Base-by-base conservation (phyloP, 1,140 invertebrate genomes). In the Coenobita brevimanus region DNA sequence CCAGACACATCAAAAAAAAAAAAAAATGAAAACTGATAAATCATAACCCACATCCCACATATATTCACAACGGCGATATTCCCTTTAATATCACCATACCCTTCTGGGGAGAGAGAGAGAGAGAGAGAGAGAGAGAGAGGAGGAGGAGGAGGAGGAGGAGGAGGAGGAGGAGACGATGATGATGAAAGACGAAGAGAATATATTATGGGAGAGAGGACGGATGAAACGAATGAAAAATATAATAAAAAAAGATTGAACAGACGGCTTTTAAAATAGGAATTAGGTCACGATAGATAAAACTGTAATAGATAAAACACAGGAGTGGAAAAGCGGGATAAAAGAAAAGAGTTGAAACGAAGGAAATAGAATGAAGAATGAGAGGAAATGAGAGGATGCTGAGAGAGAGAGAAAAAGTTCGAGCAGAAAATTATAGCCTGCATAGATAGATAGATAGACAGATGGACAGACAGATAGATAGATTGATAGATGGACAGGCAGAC, bases 311-410 rank as follows among this genome's bases (percentile, higher is more conserved):
- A 80, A 21, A 80, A n/a, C 10, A 4, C 6, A 24, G 8, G 41
- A 80, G 50, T 36, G 41, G 41, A 41, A 57, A 41, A 80, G 78
- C n/a, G 78, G 57, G 27, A 30, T 10, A 8, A 27, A 69, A 27
- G 27, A 69, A 30, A 69, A 10, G 27, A 30, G 10, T 10, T 10
- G 15, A 69, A 27, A 30, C 8, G 50, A 60, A 24, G 57, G 50
- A 80, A 41, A 82, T 50, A 64, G 80, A 82, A 50, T 27, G 54
- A 67, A 82, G 57, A 41, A 36, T 36, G 80, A 64, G 80, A 82
- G 54, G 6, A 57, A 27, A 33, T 82, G 64, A 46, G 62, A 10
- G 62, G 33, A 69, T 24, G 62, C 10, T 2, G 62, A 33, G 62
- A 67, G n/a, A 67, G 62, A 67, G 62, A 67, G 62, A 67, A n/a